These are phyloP conservation scores for Daboia siamensis DNA, from an alignment of 2,113 vertebrate species.

Conservation along the genomic window DNA sequence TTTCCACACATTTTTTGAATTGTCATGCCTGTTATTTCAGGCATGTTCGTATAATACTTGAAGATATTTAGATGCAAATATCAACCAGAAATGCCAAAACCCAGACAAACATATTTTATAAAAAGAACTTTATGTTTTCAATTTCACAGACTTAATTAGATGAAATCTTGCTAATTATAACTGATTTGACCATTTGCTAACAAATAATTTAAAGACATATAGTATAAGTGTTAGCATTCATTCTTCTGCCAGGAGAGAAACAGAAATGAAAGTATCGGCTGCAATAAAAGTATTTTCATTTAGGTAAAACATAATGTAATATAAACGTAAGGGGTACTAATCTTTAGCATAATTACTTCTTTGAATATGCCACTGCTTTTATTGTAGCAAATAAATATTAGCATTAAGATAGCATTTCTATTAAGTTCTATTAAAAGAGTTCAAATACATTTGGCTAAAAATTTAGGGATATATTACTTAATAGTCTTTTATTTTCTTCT, in stretches of 20 bases:
- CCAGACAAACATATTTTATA: not conserved
- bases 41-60: not conserved
- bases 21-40: slow-evolving; percentile 27
- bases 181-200: not conserved
- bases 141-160: not conserved
- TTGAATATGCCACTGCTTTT: not conserved
- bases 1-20: slow-evolving; percentile 38
- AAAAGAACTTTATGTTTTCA: not conserved
- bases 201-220: not conserved
- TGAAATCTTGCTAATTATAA: not conserved
- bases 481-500: not conserved
- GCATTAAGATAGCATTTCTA: not conserved
- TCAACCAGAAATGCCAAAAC: not conserved
- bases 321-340: not conserved
- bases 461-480: not conserved
- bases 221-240: not conserved
- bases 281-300: not conserved
- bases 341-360: not conserved
- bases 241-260: not conserved
- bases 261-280: not conserved
- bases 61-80: accelerated
- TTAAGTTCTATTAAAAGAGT: not conserved
- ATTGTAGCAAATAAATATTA: not conserved
- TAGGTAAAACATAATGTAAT: not conserved
- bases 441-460: not conserved